phyloP scores from a whole-genome alignment of 2,797 vertebrate species.

The Rhynchonycteris naso region DNA sequence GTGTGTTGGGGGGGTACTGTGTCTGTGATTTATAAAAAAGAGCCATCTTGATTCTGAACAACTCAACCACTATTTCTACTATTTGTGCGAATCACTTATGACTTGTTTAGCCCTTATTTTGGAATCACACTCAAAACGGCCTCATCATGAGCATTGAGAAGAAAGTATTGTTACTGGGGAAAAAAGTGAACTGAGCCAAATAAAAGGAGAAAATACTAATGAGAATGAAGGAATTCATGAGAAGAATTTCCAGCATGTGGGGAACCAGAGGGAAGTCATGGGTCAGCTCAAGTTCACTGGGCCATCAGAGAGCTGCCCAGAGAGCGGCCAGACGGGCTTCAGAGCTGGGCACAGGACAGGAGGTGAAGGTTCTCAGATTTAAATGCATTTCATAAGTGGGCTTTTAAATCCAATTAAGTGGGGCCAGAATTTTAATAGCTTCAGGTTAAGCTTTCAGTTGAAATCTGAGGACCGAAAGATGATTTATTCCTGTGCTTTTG shows the following conservation, averaged over 20 bases:
- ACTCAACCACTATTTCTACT: not conserved
- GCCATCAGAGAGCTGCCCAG: not conserved
- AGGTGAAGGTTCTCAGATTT: not conserved
- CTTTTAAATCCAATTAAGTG: not conserved
- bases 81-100: not conserved
- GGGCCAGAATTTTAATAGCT: not conserved
- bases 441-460: conserved; percentile 12
- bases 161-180: not conserved
- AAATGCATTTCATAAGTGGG: not conserved
- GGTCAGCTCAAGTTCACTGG: not conserved
- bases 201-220: not conserved
- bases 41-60: not conserved
- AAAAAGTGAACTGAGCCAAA: not conserved
- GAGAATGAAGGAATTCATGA: not conserved
- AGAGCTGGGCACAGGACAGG: not conserved
- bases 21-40: not conserved
- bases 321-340: not conserved
- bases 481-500: not conserved
- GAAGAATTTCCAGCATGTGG: not conserved
- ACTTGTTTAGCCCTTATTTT: not conserved
- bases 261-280: not conserved
- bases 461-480: not conserved
- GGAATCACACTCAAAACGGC: not conserved
- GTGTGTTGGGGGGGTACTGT: not conserved
- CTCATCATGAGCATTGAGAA: not conserved